Conservation (phyloP, 2,797 vertebrate species). For the Aselliscus stoliczkanus region DNA sequence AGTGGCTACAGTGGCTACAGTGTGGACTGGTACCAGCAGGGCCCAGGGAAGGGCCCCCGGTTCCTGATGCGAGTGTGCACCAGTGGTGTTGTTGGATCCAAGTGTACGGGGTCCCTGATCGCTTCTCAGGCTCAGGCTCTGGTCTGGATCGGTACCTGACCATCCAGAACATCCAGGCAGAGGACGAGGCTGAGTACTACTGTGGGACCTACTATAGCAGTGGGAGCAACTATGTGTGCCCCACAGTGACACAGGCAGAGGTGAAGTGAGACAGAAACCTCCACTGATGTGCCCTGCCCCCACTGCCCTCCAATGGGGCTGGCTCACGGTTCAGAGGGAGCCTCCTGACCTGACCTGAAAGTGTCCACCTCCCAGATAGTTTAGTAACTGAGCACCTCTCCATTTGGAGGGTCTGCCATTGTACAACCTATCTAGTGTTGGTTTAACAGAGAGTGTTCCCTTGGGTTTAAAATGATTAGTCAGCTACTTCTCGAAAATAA, state of each 20-base stretch:
- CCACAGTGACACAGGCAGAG: neutral
- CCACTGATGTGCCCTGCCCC: neutral
- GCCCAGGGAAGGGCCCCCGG: neutral
- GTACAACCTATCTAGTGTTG: no score
- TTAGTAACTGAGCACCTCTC: no score
- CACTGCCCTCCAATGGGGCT: neutral
- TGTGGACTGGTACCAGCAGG: neutral
- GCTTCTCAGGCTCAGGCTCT: neutral
- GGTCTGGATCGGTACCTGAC: neutral
- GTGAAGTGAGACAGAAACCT: neutral
- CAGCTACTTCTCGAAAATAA: neutral
- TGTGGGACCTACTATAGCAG: neutral
- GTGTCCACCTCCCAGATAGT: no score
- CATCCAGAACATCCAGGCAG: neutral
- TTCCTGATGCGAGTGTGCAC: neutral
- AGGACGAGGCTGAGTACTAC: neutral
- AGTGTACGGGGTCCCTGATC: neutral
- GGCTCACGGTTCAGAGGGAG: neutral
- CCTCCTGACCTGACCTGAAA: no score
- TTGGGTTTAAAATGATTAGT: no score
- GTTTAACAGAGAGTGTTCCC: no score
- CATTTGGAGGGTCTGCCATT: no score
- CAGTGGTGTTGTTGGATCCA: neutral
- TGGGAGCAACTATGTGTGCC: neutral
- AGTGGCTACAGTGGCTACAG: fast-evolving